Percentiles rank a stretch among this genome's conserved stretches.
Evolutionary conservation across 2,113 vertebrate species (phyloP).

Genomic region (Barbus barbus): DNA sequence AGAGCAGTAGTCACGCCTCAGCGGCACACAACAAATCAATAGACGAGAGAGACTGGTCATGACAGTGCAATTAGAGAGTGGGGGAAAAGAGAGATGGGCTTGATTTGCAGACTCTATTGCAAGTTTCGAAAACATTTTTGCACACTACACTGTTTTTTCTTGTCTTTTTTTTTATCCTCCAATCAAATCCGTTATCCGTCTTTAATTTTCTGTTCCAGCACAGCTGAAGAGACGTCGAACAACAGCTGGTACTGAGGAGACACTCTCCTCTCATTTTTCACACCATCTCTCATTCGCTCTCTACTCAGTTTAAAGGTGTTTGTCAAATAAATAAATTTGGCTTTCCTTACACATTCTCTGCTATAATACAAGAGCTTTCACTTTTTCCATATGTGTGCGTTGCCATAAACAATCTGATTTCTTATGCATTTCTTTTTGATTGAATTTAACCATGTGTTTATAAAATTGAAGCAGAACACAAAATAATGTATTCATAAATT

Average conservation of each 20-base stretch:
- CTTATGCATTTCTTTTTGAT: not conserved
- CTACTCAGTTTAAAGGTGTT: slow-evolving; percentile 26
- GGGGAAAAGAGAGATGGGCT: not conserved
- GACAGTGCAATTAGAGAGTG: slow-evolving; percentile 65
- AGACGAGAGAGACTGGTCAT: slow-evolving; percentile 63
- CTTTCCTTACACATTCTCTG: not conserved
- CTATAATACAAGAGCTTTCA: not conserved
- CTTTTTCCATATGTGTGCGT: not conserved
- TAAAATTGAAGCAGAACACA: not conserved
- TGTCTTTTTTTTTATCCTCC: not conserved
- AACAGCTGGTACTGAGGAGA: slow-evolving; percentile 28
- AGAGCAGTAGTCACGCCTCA: slow-evolving; percentile 64
- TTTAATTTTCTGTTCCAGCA: not conserved
- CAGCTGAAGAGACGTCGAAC: not conserved
- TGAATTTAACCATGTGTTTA: not conserved
- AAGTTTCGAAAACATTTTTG: slow-evolving; percentile 1
- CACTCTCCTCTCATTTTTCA: slow-evolving; percentile 14
- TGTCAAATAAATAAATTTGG: not conserved
- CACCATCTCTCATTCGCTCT: not conserved
- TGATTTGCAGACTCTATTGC: not conserved
- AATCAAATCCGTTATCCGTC: not conserved
- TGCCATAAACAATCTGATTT: no score
- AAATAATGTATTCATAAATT: not conserved
- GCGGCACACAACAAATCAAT: slow-evolving; percentile 68
- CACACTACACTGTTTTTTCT: not conserved